Percentiles rank a stretch among this genome's conserved stretches.
Conservation (phyloP, 2,888 invertebrate species). For the Tachina grossa region DNA sequence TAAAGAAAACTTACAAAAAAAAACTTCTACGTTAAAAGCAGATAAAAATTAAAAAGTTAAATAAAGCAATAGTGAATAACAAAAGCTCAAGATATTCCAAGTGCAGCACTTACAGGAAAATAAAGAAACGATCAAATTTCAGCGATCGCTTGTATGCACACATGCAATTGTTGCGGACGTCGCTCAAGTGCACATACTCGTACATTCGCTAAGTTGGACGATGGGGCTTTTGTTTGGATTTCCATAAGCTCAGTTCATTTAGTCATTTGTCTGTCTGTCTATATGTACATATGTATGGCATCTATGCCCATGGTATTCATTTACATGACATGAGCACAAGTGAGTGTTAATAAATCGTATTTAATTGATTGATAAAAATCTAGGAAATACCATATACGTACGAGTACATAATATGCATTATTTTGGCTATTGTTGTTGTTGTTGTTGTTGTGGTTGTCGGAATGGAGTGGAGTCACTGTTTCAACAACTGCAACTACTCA, state of each 20-base stretch:
- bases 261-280: neutral
- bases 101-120: constrained; percentile 1
- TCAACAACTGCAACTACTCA: constrained; percentile 5
- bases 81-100: neutral
- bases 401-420: neutral
- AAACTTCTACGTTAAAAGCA: constrained; percentile 15
- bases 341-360: constrained; percentile 74
- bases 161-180: neutral
- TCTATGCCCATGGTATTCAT: constrained; percentile 41
- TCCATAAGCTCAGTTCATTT: neutral
- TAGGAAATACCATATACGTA: constrained; percentile 53
- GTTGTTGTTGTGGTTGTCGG: constrained; percentile 3
- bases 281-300: too few species aligned
- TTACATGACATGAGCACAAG: constrained; percentile 66
- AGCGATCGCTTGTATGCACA: neutral
- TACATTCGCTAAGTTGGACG: neutral
- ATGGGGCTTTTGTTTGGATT: neutral
- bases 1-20: neutral
- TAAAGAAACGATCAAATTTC: neutral
- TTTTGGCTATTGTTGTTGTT: constrained; percentile 7
- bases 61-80: neutral
- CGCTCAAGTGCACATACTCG: neutral
- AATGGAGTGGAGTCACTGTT: constrained; percentile 8
- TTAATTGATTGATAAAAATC: constrained; percentile 75
- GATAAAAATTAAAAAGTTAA: constrained; percentile 1